Base-by-base conservation (phyloP, 2,797 vertebrate genomes). In the Typhlichthys eigenmanni region DNA sequence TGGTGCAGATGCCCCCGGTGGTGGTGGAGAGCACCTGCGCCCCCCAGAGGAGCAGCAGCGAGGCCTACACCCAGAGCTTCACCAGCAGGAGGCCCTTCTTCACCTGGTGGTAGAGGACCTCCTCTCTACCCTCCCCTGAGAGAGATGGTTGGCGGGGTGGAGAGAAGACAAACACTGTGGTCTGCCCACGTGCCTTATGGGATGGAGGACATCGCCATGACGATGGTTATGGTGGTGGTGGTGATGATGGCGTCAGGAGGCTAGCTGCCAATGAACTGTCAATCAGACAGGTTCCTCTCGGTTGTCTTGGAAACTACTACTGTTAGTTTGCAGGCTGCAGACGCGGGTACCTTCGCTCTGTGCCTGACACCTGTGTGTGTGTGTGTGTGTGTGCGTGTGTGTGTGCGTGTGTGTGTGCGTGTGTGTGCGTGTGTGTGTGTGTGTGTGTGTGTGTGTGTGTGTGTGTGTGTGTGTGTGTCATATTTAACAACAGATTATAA, bases 21-120 rank as follows among this genome's bases (percentile, higher is more conserved):
- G 95, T 95, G 2, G 96, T 99, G 0, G 98, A 99, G 88, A 97
- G 95, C 0, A 96, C 96, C 0, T 91, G 95, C 67, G 95, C 96
- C 13, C 96, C 96, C 51, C 96, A 98, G 81, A 93, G 96, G 58
- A 93, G 94, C 2, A 73, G 95, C 87, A 97, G 93, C 17, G 97
- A 99, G 85, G 98, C 96, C 17, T 99, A 98, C 87, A 99, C 98
- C 0, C 98, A 99, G 90, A 99, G 96, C 89, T 99, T 99, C 92
- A 96, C 98, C 89, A 99, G 97, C 88, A 93, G 96, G 86, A 95
- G 95, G 86, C 98, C 98, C 32, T 99, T 98, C 91, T 99, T 99
- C 86, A 97, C 98, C 0, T 96, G 96, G 97, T 99, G 98, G 96
- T 99, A 96, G 91, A 94, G 91, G 34, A 34, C 4, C 34, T 7